phyloP scores from a whole-genome alignment of 2,797 vertebrate species.

The Sebastes nivosus region DNA sequence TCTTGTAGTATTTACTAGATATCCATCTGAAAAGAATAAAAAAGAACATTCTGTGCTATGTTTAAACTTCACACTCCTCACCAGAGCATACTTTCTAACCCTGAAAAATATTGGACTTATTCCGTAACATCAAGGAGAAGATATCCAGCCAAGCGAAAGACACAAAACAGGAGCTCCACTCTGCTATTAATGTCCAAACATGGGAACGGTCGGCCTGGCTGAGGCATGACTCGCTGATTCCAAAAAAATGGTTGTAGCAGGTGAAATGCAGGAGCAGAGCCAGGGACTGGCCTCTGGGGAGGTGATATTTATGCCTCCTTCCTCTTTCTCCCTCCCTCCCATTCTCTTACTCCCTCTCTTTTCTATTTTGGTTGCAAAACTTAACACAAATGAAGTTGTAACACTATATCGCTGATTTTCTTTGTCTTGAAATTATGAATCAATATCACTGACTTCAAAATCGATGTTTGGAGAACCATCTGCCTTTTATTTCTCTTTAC shows the following conservation, averaged over 20 bases:
- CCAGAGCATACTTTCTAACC: slow-evolving; percentile 24
- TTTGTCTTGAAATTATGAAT: neutral
- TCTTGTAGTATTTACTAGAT: neutral
- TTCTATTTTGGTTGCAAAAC: slow-evolving; percentile 17
- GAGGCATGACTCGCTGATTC: slow-evolving; percentile 39
- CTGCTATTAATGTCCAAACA: slow-evolving; percentile 62
- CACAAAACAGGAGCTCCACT: slow-evolving; percentile 44
- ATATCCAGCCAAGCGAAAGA: slow-evolving; percentile 56
- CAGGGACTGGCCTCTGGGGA: slow-evolving; percentile 5
- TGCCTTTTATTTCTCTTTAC: neutral
- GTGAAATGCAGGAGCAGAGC: slow-evolving; percentile 41
- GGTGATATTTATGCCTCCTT: slow-evolving; percentile 27
- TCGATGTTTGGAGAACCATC: neutral
- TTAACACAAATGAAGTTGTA: slow-evolving; percentile 6
- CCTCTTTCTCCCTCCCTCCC: neutral
- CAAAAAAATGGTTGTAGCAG: slow-evolving; percentile 28
- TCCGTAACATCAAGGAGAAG: slow-evolving; percentile 35
- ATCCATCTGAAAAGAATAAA: slow-evolving; percentile 12
- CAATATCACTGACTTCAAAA: neutral
- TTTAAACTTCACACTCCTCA: slow-evolving; percentile 12
- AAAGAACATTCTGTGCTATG: neutral
- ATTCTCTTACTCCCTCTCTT: neutral
- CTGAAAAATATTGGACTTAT: slow-evolving; percentile 1
- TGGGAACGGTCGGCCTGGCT: slow-evolving; percentile 32
- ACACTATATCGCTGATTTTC: neutral